Base-by-base conservation (phyloP, 2,113 vertebrate species). In the Rhea pennata region DNA sequence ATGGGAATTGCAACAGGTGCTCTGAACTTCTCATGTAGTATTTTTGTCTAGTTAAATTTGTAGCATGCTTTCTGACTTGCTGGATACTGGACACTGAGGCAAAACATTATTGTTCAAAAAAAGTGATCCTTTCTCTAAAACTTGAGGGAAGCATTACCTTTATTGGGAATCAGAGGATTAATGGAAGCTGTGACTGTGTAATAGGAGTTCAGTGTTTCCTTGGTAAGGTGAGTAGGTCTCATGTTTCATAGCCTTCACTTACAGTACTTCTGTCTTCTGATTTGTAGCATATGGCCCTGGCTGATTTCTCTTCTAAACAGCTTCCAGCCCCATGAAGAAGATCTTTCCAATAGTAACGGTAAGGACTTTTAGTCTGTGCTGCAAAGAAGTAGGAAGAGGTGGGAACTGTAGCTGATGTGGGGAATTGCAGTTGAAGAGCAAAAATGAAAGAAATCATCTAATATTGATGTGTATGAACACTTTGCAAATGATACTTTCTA, bases 221-320 rank as follows among this genome's bases (percentile, higher is more conserved):
- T 76, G 6, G 9, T 71, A 36, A 88, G 65, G 46, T 0, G 3
- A 46, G 12, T 42, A 51, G 42, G 42, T 84, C n/a, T 29, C 21
- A 9, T 44, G 19, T 91, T 89, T 62, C 76, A 33, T 51, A 42
- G 27, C 71, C 95, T 87, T 85, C 65, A 59, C 76, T 91, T 53
- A 65, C 1, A 2, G 3, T 83, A 92, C 95, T 79, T 61, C 69
- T 48, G 62, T 96, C 82, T 96, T 65, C 93, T 97, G 56, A 81
- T 93, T 97, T 94, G 71, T 91, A 99, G 99, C 80, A 97, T 99
- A 97, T 99, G 99, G 99, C 99, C 99, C 31, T 99, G 99, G 99
- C 97, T 99, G 73, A 99, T 99, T 90, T 99, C 99, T 85, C 98
- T 99, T 95, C 98, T 99, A 62, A 99, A 99, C 97, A 99, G 99